These are phyloP conservation scores for Coptotermes formosanus DNA, from an alignment of 1,140 invertebrate genomes.

Conservation along the genomic window DNA sequence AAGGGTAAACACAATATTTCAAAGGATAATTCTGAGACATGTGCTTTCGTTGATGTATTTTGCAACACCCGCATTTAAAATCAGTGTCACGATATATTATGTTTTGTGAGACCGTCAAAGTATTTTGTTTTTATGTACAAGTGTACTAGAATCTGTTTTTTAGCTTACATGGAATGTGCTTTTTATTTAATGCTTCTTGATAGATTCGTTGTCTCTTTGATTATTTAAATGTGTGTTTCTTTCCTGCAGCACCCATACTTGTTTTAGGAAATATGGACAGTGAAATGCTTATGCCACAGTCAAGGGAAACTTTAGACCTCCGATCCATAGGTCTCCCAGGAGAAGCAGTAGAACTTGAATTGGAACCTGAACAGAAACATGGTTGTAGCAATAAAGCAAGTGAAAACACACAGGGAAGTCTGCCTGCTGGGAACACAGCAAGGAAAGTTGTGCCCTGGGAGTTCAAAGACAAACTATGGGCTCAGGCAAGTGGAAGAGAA, in stretches of 20 bases:
- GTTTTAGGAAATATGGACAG: not conserved
- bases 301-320: not conserved
- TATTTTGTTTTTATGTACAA: too few species aligned
- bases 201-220: too few species aligned
- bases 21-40: too few species aligned
- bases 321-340: not conserved
- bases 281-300: not conserved
- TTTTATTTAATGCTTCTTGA: too few species aligned
- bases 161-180: too few species aligned
- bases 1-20: too few species aligned
- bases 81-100: too few species aligned
- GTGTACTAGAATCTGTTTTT: too few species aligned
- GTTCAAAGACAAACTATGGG: not conserved
- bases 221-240: not conserved
- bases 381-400: not conserved
- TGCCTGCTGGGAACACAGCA: not conserved
- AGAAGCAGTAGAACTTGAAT: not conserved
- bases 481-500: not conserved
- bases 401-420: not conserved
- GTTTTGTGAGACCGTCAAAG: too few species aligned
- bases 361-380: not conserved
- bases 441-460: not conserved
- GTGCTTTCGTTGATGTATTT: too few species aligned
- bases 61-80: too few species aligned
- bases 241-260: not conserved